Base-by-base conservation (phyloP, 2,113 vertebrate genomes). In the Mellivora capensis region DNA sequence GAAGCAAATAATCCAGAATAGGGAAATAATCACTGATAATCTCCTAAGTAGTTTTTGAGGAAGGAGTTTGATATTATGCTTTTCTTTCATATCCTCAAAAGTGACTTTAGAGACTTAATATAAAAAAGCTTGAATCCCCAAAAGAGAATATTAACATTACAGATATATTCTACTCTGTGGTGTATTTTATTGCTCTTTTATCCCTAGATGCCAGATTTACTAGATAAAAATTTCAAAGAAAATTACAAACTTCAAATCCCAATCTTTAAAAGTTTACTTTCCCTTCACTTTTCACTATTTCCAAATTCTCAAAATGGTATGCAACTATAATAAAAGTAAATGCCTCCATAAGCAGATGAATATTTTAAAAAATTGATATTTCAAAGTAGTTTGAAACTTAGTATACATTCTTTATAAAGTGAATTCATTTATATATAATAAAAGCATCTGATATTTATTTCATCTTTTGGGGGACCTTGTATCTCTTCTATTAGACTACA, bases 251-350 rank as follows among this genome's bases (percentile, higher is more conserved):
- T 90, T 87, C 25, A 94, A 90, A 69, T 91, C 21, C 71, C 31
- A 71, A 1, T 74, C 8, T 20, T 59, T 93, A 11, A 82, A 62
- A 47, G 44, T 79, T 97, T 81, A 71, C 29, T 94, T 96, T 57
- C 18, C 54, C 87, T 97, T 86, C 81, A 62, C 27, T 82, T 79
- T 25, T 89, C 74, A 74, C 85, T 88, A 52, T 80, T 95, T 94
- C 96, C 12, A 25, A 87, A 80, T 92, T 96, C 94, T 74, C 7
- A 1, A 3, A 84, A 96, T 95, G 64, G 42, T 72, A 77, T 80
- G 97, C 12, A 94, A 77, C 49, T 93, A 34, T 54, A 96, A 95
- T 83, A 83, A 80, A 27, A 57, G 17, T 93, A 97, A 97, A 95
- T n/a, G 54, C 72, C 42, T 54, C 47, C 97, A 77, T 92, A 77